Conservation (phyloP, 2,797 vertebrate species). For the Kryptolebias ocellatus region DNA sequence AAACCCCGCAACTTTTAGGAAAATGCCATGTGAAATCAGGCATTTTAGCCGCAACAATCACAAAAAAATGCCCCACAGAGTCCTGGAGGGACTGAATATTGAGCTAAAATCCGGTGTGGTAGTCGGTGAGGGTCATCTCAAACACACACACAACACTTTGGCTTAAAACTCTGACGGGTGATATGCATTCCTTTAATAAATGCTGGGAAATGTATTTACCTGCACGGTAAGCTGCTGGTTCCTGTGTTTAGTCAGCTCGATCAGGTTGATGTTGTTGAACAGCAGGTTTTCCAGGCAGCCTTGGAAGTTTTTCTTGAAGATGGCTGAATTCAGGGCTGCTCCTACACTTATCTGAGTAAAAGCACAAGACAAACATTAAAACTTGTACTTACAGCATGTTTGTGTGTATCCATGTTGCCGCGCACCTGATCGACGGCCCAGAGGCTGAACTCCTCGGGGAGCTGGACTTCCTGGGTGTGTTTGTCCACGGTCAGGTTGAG, state of each 20-base stretch:
- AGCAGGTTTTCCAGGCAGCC: conserved; percentile 93
- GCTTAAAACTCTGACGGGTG: too few species aligned
- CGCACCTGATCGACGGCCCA: conserved; percentile 88
- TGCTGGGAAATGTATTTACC: conserved; percentile 72
- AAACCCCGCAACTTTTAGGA: too few species aligned
- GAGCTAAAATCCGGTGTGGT: too few species aligned
- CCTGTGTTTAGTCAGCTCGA: conserved; percentile 80
- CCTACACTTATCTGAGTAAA: conserved; percentile 88
- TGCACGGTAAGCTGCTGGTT: conserved; percentile 77
- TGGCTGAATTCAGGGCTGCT: conserved; percentile 76
- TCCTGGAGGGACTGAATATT: too few species aligned
- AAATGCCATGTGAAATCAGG: too few species aligned
- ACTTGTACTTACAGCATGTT: accelerated
- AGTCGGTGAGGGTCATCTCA: too few species aligned
- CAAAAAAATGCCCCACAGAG: too few species aligned
- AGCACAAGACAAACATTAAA: not conserved
- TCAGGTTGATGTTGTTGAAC: conserved; percentile 86
- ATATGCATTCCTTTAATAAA: too few species aligned
- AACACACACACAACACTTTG: too few species aligned
- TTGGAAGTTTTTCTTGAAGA: conserved; percentile 81
- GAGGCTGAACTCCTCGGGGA: conserved; percentile 84
- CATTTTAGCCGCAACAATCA: too few species aligned
- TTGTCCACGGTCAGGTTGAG: conserved; percentile 94
- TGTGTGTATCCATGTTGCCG: not conserved
- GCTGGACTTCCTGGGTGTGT: conserved; percentile 82